Evolutionary conservation across 1,140 invertebrate genomes (phyloP), one percentile per base, ranked within the genome.

Genomic region (Pissodes strobi): DNA sequence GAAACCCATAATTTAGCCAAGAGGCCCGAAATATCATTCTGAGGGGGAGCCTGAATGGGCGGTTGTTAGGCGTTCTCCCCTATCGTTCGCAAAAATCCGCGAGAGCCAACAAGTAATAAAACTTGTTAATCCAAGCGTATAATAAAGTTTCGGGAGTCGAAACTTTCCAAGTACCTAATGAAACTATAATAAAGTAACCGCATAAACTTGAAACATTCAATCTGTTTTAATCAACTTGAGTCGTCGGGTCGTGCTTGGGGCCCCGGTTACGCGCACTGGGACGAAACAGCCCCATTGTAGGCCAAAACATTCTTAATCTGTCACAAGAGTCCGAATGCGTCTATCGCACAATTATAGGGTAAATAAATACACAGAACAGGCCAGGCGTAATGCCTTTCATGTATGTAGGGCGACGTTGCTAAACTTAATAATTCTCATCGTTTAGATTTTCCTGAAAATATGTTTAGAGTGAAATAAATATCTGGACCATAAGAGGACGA

Each of bases 171-270:
- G 72, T 74, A 67, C 59, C 69, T 69, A 73, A 73, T 73, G 72
- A 74, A 71, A 74, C 72, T 72, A 70, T 74, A 75, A 74, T 74
- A 74, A 74, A 74, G 69, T 72, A 72, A 76, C 71, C 72, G 66
- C 72, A 70, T 71, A 69, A 73, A 74, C 72, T 74, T 72, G 70
- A 74, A 76, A 77, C 73, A 77, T 77, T 77, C 76, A 77, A 77
- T 77, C 76, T 75, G 73, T 77, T 77, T 77, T 77, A 77, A 77
- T 77, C 74, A 77, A 75, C 69, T 71, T 64, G 73, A 70, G 70
- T 61, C 58, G 58, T 61, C 58, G 58, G 58, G 58, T 61, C 58
- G 58, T 61, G 58, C 58, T 38, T 46, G 48, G 58, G 58, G 48
- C 58, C 46, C 46, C 21, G 12, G 48, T 39, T 61, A 13, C 5